A percentile compares a stretch with the other conserved stretches of the same genome.
phyloP scores from a whole-genome alignment of 64 coral and sea anemone species.

The Actinia equina region DNA sequence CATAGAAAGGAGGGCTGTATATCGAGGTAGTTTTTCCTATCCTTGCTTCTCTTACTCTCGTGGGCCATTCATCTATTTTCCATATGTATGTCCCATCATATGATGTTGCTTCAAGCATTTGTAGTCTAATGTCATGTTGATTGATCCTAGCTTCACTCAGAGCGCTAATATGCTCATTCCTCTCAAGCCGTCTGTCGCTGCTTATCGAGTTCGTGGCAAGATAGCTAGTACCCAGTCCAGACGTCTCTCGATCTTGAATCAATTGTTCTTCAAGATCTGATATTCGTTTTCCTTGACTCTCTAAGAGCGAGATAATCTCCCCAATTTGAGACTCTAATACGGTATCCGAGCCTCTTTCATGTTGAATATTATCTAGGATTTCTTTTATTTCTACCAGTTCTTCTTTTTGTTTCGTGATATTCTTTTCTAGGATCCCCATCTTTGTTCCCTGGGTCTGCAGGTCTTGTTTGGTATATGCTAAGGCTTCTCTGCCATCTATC shows the following conservation, averaged over 20 bases:
- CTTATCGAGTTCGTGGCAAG: background rate
- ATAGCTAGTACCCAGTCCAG: background rate
- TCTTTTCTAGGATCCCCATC: background rate
- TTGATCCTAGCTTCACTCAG: constrained; percentile 26
- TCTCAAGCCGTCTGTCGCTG: constrained; percentile 7
- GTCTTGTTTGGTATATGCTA: background rate
- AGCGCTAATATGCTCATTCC: constrained; percentile 25
- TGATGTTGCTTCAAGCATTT: constrained; percentile 41
- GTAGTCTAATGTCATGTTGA: constrained; percentile 39
- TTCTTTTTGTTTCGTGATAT: background rate
- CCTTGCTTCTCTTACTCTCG: constrained; percentile 10
- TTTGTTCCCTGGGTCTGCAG: background rate
- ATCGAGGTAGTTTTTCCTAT: constrained; percentile 12
- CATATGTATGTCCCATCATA: constrained; percentile 43
- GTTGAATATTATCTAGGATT: background rate
- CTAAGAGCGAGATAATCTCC: background rate
- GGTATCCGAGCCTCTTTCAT: background rate
- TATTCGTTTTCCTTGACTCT: background rate
- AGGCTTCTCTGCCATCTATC: background rate
- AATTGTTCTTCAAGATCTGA: background rate
- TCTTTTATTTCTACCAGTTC: background rate
- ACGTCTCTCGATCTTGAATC: background rate
- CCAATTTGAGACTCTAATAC: background rate
- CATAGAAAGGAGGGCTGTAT: constrained; percentile 37
- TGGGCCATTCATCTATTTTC: constrained; percentile 41